Evolutionary conservation across 2,797 vertebrate genomes (phyloP).

Genomic region (Dallia pectoralis): DNA sequence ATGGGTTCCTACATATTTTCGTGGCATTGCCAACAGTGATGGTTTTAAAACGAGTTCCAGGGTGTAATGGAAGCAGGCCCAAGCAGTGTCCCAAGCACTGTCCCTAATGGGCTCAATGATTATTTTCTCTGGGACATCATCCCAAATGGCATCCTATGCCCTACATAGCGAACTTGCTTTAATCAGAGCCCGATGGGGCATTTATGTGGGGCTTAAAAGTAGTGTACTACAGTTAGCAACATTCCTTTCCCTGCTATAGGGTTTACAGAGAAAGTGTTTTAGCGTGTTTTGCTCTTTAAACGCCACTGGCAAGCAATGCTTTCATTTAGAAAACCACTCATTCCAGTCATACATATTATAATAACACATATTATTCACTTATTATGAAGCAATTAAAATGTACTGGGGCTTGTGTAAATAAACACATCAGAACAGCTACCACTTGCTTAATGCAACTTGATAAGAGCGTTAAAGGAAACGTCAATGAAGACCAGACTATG

Average conservation of each 20-base stretch:
- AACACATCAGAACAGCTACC: conserved; percentile 22
- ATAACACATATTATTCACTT: conserved; percentile 53
- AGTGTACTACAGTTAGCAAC: conserved; percentile 25
- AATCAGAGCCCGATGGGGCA: not conserved
- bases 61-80: conserved; percentile 57
- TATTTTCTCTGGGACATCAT: too few species aligned
- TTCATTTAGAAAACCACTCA: conserved; percentile 62
- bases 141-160: not conserved
- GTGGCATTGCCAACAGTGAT: conserved; percentile 67
- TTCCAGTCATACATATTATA: conserved; percentile 50
- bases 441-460: conserved; percentile 36
- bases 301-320: conserved; percentile 62
- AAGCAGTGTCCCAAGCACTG: fast-evolving
- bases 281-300: conserved; percentile 45
- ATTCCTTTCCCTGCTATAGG: conserved; percentile 49
- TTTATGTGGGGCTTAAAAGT: not conserved
- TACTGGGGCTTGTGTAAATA: conserved; percentile 43
- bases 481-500: not conserved
- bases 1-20: conserved; percentile 61
- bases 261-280: conserved; percentile 48
- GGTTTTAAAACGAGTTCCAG: conserved; percentile 26
- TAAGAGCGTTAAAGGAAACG: conserved; percentile 8
- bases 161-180: not conserved
- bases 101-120: not conserved
- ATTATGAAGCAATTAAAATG: conserved; percentile 54